Evolutionary conservation across 2,888 invertebrate genomes (phyloP).

Genomic region (Cephus rjabovi): DNA sequence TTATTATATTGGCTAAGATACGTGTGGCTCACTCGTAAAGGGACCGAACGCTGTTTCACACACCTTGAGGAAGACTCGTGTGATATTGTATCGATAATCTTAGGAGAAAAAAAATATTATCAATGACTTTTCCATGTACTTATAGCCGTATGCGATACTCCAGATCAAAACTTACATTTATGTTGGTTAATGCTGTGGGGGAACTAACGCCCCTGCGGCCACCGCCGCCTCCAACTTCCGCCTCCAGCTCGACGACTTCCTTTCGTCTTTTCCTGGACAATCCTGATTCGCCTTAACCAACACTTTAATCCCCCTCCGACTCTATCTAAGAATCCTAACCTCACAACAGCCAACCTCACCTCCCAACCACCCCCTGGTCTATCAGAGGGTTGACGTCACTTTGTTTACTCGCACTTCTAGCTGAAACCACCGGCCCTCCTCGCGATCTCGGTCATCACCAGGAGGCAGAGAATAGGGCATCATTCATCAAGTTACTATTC

Average conservation of each 20-base stretch:
- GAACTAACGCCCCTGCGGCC: conserved; percentile 62
- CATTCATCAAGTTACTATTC: neutral
- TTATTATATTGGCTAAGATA: conserved; percentile 53
- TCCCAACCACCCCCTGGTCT: neutral
- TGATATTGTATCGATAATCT: neutral
- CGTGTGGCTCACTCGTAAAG: conserved; percentile 20
- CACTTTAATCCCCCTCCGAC: neutral
- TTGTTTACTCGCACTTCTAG: neutral
- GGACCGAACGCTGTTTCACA: neutral
- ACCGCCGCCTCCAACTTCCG: conserved; percentile 59
- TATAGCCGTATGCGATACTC: neutral
- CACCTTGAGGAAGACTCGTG: neutral
- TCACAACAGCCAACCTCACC: neutral
- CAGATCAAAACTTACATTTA: conserved; percentile 55
- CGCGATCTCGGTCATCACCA: neutral
- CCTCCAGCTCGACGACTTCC: conserved; percentile 59
- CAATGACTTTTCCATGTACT: neutral
- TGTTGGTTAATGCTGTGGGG: conserved; percentile 55
- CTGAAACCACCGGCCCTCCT: neutral
- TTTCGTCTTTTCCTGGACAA: conserved; percentile 16
- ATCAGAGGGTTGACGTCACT: neutral
- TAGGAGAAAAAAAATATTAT: neutral
- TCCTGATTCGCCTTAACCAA: conserved; percentile 1
- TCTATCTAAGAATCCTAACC: neutral
- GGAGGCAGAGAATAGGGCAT: neutral